These are phyloP conservation scores for Paramormyrops hopkinsi DNA, from an alignment of 2,797 vertebrate species.

Conservation along the genomic window DNA sequence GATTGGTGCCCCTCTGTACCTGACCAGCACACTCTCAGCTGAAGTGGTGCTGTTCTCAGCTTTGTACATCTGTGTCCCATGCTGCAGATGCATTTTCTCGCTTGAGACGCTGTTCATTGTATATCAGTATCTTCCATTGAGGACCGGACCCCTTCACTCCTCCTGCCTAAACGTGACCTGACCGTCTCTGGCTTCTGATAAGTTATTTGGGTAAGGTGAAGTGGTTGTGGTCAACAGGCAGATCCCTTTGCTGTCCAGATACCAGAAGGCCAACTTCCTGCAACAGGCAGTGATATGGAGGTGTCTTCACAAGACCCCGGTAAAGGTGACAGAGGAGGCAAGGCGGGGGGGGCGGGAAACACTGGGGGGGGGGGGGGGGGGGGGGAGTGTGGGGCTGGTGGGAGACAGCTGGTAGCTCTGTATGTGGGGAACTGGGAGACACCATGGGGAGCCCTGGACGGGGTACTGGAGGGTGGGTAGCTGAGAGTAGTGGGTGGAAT, in stretches of 20 bases:
- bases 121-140: neutral
- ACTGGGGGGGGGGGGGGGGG: no score
- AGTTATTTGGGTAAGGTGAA: neutral
- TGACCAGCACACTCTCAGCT: neutral
- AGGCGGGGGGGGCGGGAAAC: no score
- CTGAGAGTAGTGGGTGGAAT: neutral
- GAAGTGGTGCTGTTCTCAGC: neutral
- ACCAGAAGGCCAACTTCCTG: neutral
- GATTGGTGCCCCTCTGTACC: neutral
- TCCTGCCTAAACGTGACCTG: neutral
- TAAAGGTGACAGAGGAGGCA: neutral
- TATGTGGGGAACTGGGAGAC: neutral
- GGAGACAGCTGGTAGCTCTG: conserved; percentile 32
- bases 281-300: neutral
- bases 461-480: neutral
- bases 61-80: neutral
- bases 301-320: neutral
- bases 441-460: neutral
- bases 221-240: neutral
- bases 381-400: neutral
- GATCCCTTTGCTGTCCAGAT: neutral
- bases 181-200: neutral
- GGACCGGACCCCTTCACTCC: neutral
- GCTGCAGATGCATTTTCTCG: neutral
- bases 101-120: neutral